A percentile compares a stretch with the other conserved stretches of the same genome.
phyloP scores from a whole-genome alignment of 1,140 invertebrate species.

The Trichonephila clavipes region DNA sequence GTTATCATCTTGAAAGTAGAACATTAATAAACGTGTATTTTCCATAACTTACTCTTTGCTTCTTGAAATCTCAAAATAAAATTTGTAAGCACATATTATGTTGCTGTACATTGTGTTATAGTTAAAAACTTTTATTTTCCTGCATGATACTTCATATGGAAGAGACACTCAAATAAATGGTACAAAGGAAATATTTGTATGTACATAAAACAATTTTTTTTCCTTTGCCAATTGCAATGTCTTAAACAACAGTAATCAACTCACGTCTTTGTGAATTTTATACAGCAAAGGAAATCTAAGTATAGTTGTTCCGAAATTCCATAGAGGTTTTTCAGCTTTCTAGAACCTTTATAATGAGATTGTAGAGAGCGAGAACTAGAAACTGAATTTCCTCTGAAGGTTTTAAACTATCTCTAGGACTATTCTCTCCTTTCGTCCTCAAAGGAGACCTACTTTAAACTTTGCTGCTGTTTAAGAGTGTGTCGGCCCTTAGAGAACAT shows the following conservation, averaged over 20 bases:
- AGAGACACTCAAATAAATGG: too few species aligned
- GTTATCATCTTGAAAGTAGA: too few species aligned
- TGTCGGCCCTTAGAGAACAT: neutral
- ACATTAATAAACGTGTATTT: too few species aligned
- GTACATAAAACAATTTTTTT: neutral
- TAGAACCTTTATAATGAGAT: neutral
- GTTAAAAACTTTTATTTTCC: too few species aligned
- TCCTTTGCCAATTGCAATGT: neutral
- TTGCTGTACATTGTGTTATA: too few species aligned
- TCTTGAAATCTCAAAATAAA: too few species aligned
- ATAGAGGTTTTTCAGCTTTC: neutral
- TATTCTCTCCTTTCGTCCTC: neutral
- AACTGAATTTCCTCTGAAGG: neutral
- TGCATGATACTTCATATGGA: too few species aligned
- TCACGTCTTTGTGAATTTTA: neutral
- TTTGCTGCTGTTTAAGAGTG: neutral
- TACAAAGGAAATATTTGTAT: too few species aligned
- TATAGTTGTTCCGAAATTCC: neutral
- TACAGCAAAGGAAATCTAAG: neutral
- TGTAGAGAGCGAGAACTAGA: neutral
- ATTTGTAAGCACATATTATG: too few species aligned
- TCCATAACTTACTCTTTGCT: too few species aligned
- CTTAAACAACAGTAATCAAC: neutral
- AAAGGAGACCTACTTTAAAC: neutral
- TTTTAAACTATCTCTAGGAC: neutral